phyloP scores from a whole-genome alignment of 2,888 invertebrate genomes.

The Selenia dentaria region DNA sequence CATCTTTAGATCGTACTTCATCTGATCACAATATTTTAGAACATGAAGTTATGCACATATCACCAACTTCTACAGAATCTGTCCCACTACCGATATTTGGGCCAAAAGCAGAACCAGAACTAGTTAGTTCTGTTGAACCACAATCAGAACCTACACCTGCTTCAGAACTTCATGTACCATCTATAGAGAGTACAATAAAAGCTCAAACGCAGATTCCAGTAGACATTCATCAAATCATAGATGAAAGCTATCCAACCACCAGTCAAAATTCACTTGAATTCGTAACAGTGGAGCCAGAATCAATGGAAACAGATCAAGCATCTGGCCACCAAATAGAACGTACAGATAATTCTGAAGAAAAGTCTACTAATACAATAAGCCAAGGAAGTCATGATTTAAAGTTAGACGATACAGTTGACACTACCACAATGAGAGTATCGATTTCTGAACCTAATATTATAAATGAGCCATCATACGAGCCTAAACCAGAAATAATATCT shows the following conservation, averaged over 20 bases:
- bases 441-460: conserved; percentile 52
- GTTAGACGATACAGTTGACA: conserved; percentile 36
- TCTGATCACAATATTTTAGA: neutral
- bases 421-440: conserved; percentile 48
- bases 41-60: conserved; percentile 11
- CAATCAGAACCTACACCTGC: conserved; percentile 26
- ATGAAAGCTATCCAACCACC: conserved; percentile 5
- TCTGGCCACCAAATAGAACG: conserved; percentile 24
- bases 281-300: conserved; percentile 27
- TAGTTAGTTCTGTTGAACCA: conserved; percentile 2
- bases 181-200: conserved; percentile 33
- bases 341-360: conserved; percentile 33
- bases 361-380: conserved; percentile 37
- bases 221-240: conserved; percentile 4
- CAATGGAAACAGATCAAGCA: neutral
- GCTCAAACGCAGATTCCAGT: neutral
- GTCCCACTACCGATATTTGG: conserved; percentile 9
- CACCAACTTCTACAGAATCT: conserved; percentile 10
- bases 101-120: conserved; percentile 10
- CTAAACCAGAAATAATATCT: conserved; percentile 56
- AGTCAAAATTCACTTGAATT: neutral
- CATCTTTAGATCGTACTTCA: conserved; percentile 5
- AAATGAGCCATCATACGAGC: conserved; percentile 55
- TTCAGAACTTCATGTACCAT: conserved; percentile 9
- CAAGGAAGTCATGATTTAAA: conserved; percentile 37